A percentile compares a stretch with the other conserved stretches of the same genome.
These are phyloP conservation scores for Carassius gibelio DNA, from an alignment of 2,113 vertebrate species.

Conservation along the genomic window DNA sequence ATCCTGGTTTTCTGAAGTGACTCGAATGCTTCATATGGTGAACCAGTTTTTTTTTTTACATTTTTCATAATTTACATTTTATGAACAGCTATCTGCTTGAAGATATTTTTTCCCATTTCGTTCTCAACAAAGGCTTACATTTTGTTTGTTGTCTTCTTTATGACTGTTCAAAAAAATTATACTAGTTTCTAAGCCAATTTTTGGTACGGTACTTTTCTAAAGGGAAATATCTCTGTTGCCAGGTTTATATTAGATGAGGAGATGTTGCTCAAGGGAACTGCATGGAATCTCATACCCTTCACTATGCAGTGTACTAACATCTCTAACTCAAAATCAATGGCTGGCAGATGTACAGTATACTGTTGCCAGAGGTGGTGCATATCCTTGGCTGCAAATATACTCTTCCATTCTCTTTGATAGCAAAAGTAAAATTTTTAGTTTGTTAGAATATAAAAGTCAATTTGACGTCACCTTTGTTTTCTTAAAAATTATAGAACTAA, in stretches of 20 bases:
- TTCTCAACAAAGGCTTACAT: neutral
- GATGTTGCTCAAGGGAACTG: constrained; percentile 27
- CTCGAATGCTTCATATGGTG: neutral
- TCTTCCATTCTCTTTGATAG: neutral
- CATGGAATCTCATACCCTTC: constrained; percentile 32
- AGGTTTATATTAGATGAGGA: constrained; percentile 30
- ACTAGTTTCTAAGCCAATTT: neutral
- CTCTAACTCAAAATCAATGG: constrained; percentile 28
- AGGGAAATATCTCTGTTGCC: constrained; percentile 27
- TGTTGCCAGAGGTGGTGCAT: constrained; percentile 26
- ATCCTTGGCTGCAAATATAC: constrained; percentile 1
- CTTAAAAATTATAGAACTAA: neutral
- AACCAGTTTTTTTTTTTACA: neutral
- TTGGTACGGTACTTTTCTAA: neutral
- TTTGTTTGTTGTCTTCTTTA: neutral
- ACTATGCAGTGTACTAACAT: constrained; percentile 31
- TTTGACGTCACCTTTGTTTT: constrained; percentile 1
- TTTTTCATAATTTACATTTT: neutral
- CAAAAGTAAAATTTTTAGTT: neutral
- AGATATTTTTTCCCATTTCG: neutral
- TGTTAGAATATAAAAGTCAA: neutral
- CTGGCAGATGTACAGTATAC: constrained; percentile 23
- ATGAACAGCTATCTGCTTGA: too few species aligned
- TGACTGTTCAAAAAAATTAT: neutral
- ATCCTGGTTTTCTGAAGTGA: neutral